A percentile compares a stretch with the other conserved stretches of the same genome.
These are phyloP conservation scores for Eilema griseolum DNA, from an alignment of 2,888 invertebrate genomes.

Conservation along the genomic window DNA sequence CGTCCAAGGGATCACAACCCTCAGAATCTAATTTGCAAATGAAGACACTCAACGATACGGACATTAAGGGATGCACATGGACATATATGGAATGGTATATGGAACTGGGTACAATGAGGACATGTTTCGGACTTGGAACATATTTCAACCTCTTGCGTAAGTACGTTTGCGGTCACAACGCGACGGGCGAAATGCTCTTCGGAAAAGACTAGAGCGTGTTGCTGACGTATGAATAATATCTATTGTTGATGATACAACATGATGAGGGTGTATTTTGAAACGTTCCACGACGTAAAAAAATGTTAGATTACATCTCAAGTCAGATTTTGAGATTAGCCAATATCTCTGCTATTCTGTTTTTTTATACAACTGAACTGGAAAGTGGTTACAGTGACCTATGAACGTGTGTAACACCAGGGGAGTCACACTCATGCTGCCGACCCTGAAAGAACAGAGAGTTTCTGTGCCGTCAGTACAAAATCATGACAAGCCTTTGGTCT, in stretches of 20 bases:
- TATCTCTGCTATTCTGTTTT: too few relatives aligned
- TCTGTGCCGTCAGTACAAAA: too few relatives aligned
- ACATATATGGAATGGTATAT: background rate
- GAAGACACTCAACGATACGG: slow-evolving; percentile 17
- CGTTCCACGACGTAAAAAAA: background rate
- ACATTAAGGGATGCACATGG: slow-evolving; percentile 16
- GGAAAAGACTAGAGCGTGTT: slow-evolving; percentile 53
- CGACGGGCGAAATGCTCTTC: slow-evolving; percentile 29
- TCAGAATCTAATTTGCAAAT: slow-evolving; percentile 36
- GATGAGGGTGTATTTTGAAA: background rate
- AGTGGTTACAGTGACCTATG: too few relatives aligned
- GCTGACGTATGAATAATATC: slow-evolving; percentile 36
- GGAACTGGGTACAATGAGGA: background rate
- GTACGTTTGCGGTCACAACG: slow-evolving; percentile 45
- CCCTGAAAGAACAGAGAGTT: too few relatives aligned
- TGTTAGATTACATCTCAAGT: background rate
- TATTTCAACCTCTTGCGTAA: slow-evolving; percentile 41
- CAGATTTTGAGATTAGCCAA: background rate
- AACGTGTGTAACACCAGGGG: too few relatives aligned
- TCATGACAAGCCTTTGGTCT: too few relatives aligned
- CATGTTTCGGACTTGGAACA: slow-evolving; percentile 11
- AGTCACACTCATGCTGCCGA: too few relatives aligned
- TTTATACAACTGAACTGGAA: too few relatives aligned
- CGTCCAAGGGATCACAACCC: slow-evolving; percentile 25
- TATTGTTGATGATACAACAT: slow-evolving; percentile 38